These are phyloP conservation scores for Tricholaema leucomelas DNA, from an alignment of 2,113 vertebrate genomes.

Conservation along the genomic window DNA sequence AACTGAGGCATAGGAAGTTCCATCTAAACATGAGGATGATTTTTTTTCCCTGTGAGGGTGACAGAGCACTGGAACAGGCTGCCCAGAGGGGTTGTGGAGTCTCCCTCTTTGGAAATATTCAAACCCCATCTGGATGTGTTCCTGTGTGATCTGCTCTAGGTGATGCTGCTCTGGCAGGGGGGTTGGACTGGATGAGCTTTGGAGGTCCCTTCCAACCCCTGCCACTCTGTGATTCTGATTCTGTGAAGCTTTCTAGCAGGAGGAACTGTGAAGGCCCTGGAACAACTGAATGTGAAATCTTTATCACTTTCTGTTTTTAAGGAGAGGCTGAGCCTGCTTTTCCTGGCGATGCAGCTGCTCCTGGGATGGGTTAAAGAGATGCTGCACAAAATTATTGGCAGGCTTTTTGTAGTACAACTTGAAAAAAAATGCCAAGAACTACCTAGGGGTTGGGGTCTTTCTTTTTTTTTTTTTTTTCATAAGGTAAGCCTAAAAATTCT, in stretches of 20 bases:
- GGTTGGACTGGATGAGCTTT: no score
- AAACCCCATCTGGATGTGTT: no score
- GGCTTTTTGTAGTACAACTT: neutral
- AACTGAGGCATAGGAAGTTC: no score
- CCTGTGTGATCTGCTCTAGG: no score
- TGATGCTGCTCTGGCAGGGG: no score
- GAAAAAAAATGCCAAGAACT: neutral
- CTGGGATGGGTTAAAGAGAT: neutral
- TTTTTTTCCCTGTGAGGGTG: no score
- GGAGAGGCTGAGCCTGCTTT: neutral
- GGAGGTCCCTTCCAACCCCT: no score
- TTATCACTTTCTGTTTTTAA: neutral
- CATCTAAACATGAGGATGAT: no score
- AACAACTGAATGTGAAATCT: neutral
- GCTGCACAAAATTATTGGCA: neutral
- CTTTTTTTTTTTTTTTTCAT: neutral
- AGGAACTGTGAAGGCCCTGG: neutral
- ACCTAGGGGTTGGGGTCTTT: neutral
- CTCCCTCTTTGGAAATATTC: no score
- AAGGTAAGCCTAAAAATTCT: neutral
- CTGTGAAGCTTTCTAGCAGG: neutral
- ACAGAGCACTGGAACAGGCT: no score
- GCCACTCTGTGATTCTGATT: no score
- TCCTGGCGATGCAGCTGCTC: neutral
- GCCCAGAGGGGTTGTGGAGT: no score